A percentile compares a stretch with the other conserved stretches of the same genome.
These are phyloP conservation scores for Ceratosolen fusciceps DNA, from an alignment of 1,140 invertebrate species.

Conservation along the genomic window DNA sequence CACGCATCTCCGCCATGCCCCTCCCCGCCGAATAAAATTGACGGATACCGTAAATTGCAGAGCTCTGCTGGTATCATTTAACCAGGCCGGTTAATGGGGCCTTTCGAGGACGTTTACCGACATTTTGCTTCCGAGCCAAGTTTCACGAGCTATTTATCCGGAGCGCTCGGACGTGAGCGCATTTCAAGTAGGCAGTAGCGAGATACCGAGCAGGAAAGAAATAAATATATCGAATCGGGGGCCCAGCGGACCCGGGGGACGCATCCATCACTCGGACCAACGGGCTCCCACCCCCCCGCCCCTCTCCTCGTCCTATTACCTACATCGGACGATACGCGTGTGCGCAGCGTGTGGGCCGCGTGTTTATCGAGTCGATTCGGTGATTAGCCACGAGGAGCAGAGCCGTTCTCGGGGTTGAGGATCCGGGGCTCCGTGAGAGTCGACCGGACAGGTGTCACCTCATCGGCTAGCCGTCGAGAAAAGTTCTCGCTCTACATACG, in stretches of 20 bases:
- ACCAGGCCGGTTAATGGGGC: neutral
- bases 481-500: slow-evolving; percentile 43
- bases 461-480: slow-evolving; percentile 2
- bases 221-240: neutral
- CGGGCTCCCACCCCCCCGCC: too few species aligned
- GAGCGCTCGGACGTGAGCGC: neutral
- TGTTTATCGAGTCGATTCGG: too few species aligned
- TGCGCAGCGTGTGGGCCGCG: too few species aligned
- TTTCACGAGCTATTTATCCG: slow-evolving; percentile 1
- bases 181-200: slow-evolving; percentile 18
- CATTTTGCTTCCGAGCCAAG: neutral
- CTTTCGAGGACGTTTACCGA: neutral
- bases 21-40: too few species aligned
- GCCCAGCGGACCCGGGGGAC: neutral
- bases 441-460: neutral
- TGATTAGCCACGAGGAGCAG: too few species aligned
- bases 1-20: neutral
- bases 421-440: too few species aligned
- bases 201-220: slow-evolving; percentile 11
- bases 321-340: too few species aligned
- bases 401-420: too few species aligned
- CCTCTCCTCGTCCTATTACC: too few species aligned
- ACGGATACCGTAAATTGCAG: slow-evolving; percentile 7
- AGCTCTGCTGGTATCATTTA: neutral
- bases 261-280: neutral